A percentile compares a stretch with the other conserved stretches of the same genome.
Conservation (phyloP, 2,888 invertebrate genomes). For the Amitus sp. region DNA sequence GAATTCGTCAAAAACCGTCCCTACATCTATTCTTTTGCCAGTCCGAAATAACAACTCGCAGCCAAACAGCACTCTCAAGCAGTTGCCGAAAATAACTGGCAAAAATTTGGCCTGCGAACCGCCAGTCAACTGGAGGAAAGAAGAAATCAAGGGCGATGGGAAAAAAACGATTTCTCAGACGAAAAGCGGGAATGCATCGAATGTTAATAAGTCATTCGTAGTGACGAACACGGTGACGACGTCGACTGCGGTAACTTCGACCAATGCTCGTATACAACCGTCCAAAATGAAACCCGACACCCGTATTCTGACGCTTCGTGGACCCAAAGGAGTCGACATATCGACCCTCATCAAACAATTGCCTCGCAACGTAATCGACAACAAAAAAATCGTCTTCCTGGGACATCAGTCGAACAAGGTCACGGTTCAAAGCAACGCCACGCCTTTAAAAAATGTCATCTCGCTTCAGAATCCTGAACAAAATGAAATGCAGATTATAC, state of each 20-base stretch:
- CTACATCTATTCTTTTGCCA: not conserved
- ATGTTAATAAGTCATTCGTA: too few relatives aligned
- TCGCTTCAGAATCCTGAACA: constrained; percentile 12
- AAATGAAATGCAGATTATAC: constrained; percentile 19
- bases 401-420: constrained; percentile 40
- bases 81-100: constrained; percentile 41
- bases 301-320: constrained; percentile 48
- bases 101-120: constrained; percentile 44
- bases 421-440: not conserved
- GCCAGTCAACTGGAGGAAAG: constrained; percentile 19
- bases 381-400: constrained; percentile 51
- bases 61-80: not conserved
- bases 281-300: constrained; percentile 33
- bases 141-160: too few relatives aligned
- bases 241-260: constrained; percentile 14
- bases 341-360: constrained; percentile 50
- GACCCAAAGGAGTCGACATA: constrained; percentile 45
- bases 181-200: too few relatives aligned
- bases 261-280: constrained; percentile 13
- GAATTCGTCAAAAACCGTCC: not conserved
- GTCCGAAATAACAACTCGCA: not conserved
- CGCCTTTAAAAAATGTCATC: constrained; percentile 28
- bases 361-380: constrained; percentile 44
- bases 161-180: too few relatives aligned
- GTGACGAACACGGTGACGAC: not conserved